Percentiles rank a stretch among this genome's conserved stretches.
Conservation (phyloP, 2,888 invertebrate species). For the Dasysyrphus albostriatus region DNA sequence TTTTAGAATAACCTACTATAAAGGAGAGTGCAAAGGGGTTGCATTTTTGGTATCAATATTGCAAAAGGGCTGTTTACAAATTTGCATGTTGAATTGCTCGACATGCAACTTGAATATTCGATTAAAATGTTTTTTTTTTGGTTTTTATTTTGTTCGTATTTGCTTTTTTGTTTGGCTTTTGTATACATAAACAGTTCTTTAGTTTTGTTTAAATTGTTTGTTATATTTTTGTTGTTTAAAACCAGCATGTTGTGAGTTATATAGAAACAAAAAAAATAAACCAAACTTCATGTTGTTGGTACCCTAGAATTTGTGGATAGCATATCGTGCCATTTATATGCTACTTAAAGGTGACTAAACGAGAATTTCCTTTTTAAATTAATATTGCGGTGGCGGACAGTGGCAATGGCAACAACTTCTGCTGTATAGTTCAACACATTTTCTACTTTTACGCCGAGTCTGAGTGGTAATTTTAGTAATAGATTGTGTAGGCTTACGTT, state of each 20-base stretch:
- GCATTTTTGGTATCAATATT: conserved; percentile 17
- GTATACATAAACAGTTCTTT: conserved; percentile 21
- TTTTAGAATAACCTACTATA: neutral
- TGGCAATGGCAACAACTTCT: conserved; percentile 3
- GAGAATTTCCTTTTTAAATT: conserved; percentile 83
- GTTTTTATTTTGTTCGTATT: conserved; percentile 19
- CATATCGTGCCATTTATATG: conserved; percentile 73
- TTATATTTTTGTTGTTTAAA: conserved; percentile 36
- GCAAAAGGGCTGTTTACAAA: conserved; percentile 53
- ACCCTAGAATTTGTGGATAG: conserved; percentile 21
- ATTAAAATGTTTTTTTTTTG: conserved; percentile 59
- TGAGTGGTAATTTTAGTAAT: conserved; percentile 36
- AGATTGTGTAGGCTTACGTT: conserved; percentile 58
- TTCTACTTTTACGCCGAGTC: conserved; percentile 21
- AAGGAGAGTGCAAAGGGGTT: neutral
- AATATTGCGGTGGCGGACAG: conserved; percentile 78
- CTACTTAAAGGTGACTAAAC: conserved; percentile 81
- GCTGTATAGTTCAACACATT: neutral
- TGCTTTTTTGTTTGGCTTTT: conserved; percentile 55
- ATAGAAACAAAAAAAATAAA: conserved; percentile 14
- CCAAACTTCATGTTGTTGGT: conserved; percentile 10
- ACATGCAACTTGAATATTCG: conserved; percentile 74
- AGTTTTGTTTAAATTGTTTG: conserved; percentile 46
- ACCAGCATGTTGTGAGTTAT: conserved; percentile 15
- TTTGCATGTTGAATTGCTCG: conserved; percentile 70